Evolutionary conservation across 2,888 invertebrate genomes (phyloP).

Genomic region (Conistra vaccinii): DNA sequence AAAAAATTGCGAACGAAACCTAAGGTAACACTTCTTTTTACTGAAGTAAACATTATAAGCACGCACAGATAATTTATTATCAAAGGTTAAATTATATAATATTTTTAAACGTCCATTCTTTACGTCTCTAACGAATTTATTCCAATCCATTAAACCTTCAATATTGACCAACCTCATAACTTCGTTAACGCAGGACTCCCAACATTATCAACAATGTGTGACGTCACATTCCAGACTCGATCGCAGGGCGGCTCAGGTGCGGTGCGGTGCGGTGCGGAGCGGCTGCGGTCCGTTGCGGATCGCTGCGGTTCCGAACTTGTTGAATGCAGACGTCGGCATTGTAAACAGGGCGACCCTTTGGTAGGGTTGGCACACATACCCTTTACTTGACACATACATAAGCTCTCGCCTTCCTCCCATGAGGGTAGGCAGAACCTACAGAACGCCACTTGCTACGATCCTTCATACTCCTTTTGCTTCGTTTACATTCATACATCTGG

Average conservation of each 20-base stretch:
- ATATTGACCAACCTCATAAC: conserved; percentile 38
- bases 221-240: conserved; percentile 40
- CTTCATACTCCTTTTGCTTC: not conserved
- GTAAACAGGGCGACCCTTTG: conserved; percentile 42
- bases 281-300: conserved; percentile 36
- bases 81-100: not conserved
- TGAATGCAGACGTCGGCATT: conserved; percentile 63
- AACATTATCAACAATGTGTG: conserved; percentile 37
- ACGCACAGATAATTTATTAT: not conserved
- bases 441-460: not conserved
- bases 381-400: not conserved
- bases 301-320: conserved; percentile 65
- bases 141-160: conserved; percentile 21
- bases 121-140: conserved; percentile 2
- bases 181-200: conserved; percentile 25
- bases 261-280: conserved; percentile 13
- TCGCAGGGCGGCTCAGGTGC: conserved; percentile 8
- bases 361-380: conserved; percentile 33
- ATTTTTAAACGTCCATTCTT: not conserved
- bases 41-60: not conserved
- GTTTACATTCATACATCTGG: not conserved
- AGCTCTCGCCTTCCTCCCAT: not conserved
- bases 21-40: not conserved
- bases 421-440: not conserved
- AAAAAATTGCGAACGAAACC: not conserved